These are phyloP conservation scores for Mormyrus iriodes DNA, from an alignment of 2,113 vertebrate species.

Conservation along the genomic window DNA sequence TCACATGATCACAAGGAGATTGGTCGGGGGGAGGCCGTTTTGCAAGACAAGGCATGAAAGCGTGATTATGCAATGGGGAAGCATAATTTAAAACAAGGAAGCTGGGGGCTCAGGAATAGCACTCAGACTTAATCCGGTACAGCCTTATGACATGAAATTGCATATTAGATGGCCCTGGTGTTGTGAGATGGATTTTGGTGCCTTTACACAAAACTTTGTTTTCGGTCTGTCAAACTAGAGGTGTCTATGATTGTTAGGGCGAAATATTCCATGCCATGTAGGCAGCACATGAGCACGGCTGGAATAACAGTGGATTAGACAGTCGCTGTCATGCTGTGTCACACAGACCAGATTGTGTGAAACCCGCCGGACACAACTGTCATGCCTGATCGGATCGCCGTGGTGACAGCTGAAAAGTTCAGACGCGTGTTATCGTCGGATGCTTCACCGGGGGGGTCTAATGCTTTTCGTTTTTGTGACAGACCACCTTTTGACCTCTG, in stretches of 20 bases:
- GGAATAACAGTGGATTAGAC: not conserved
- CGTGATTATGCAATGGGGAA: not conserved
- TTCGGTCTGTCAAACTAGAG: not conserved
- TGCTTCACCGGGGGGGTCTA: not conserved
- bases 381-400: not conserved
- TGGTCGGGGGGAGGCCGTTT: not conserved
- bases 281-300: not conserved
- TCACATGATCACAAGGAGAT: not conserved
- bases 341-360: not conserved
- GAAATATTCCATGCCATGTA: not conserved
- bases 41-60: not conserved
- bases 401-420: not conserved
- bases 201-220: not conserved
- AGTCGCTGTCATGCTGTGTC: not conserved
- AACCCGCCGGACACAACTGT: not conserved
- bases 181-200: not conserved
- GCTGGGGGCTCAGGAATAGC: not conserved
- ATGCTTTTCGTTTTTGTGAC: not conserved
- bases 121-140: not conserved
- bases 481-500: not conserved
- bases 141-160: not conserved
- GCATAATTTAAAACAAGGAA: not conserved
- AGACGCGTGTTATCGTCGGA: too few relatives aligned
- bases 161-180: not conserved
- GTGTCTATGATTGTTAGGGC: not conserved